phyloP scores from a whole-genome alignment of 2,797 vertebrate genomes.

The Lacerta viridis region DNA sequence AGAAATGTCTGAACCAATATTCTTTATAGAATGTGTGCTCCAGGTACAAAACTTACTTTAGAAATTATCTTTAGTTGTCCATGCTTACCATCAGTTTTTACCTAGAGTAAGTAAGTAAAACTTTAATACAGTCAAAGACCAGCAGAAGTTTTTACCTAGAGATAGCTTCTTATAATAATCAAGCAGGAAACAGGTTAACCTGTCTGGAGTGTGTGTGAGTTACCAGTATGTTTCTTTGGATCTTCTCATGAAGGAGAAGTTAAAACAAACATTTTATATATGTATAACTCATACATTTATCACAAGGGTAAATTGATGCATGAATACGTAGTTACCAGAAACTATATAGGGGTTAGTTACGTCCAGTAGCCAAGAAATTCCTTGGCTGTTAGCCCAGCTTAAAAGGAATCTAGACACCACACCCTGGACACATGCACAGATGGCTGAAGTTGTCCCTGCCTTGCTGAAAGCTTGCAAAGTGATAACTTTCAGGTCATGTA shows the following conservation, averaged over 20 bases:
- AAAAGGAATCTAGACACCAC: slow-evolving; percentile 10
- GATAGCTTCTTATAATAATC: background rate
- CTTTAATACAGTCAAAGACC: no score
- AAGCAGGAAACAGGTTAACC: background rate
- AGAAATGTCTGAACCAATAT: background rate
- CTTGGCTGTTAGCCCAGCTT: background rate
- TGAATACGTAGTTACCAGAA: background rate
- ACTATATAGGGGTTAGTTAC: slow-evolving; percentile 5
- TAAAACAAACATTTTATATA: background rate
- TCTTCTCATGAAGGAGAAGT: background rate
- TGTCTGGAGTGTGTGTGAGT: background rate
- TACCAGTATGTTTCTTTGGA: background rate
- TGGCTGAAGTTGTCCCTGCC: slow-evolving; percentile 13
- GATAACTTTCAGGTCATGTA: slow-evolving; percentile 11
- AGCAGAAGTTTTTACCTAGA: background rate
- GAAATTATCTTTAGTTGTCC: background rate
- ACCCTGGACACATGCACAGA: slow-evolving; percentile 14
- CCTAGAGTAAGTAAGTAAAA: no score
- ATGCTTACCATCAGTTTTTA: background rate
- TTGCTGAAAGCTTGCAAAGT: slow-evolving; percentile 34
- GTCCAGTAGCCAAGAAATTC: slow-evolving; percentile 10
- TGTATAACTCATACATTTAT: background rate
- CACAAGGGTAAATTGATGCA: background rate
- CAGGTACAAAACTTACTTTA: background rate
- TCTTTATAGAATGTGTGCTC: background rate